Conservation (phyloP, 2,113 vertebrate species). For the Mormoops blainvillei region DNA sequence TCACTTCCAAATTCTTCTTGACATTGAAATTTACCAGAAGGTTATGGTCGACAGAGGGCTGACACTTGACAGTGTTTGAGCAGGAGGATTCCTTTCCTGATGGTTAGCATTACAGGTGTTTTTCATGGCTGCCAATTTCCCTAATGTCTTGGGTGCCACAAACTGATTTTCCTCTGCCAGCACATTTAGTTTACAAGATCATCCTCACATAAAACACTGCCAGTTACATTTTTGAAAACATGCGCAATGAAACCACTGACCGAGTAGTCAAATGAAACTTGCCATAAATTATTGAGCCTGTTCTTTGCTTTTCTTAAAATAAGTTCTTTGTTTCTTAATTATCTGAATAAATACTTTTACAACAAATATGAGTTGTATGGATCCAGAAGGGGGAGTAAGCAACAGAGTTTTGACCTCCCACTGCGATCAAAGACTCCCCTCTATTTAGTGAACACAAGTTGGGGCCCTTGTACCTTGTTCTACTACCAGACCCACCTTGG, state of each 20-base stretch:
- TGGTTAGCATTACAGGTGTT: slow-evolving; percentile 9
- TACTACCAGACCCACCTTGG: background rate
- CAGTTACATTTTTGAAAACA: slow-evolving; percentile 59
- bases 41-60: background rate
- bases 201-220: slow-evolving; percentile 43
- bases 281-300: slow-evolving; percentile 33
- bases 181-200: slow-evolving; percentile 60
- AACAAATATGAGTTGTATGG: slow-evolving; percentile 5
- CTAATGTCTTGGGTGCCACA: slow-evolving; percentile 33
- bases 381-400: background rate
- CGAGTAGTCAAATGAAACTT: slow-evolving; percentile 63
- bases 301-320: slow-evolving; percentile 49
- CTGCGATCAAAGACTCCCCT: background rate
- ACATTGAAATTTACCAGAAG: background rate
- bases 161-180: slow-evolving; percentile 36
- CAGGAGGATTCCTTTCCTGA: background rate
- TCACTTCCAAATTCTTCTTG: background rate
- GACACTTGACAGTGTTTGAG: background rate
- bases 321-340: slow-evolving; percentile 21
- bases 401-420: background rate
- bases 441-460: background rate
- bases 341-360: slow-evolving; percentile 33
- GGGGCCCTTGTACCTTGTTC: background rate
- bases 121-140: slow-evolving; percentile 16
- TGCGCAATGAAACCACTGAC: slow-evolving; percentile 61